Evolutionary conservation across 2,888 invertebrate species (phyloP).

Genomic region (Spisula subtruncata): DNA sequence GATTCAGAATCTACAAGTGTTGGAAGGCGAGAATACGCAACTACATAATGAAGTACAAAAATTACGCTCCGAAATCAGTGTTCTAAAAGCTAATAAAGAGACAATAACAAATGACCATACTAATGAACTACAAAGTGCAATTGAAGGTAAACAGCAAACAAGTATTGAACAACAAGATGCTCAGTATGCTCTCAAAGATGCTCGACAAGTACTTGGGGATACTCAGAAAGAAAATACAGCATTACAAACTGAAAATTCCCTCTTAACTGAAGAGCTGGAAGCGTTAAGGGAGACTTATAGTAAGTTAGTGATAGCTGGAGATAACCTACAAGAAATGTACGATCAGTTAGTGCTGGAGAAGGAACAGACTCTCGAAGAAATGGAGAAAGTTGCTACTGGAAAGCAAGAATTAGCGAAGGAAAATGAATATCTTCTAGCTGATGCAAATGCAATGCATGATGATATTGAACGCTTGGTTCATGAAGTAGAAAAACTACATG

Average conservation of each 20-base stretch:
- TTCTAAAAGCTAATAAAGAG: constrained; percentile 43
- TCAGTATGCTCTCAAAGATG: constrained; percentile 35
- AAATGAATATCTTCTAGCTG: constrained; percentile 81
- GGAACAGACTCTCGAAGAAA: constrained; percentile 75
- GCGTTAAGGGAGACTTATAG: constrained; percentile 78
- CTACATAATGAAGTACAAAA: constrained; percentile 66
- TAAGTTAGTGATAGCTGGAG: constrained; percentile 81
- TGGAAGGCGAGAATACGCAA: constrained; percentile 71
- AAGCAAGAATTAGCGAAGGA: constrained; percentile 80
- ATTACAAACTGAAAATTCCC: constrained; percentile 67
- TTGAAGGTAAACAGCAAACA: constrained; percentile 47
- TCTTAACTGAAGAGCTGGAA: constrained; percentile 77
- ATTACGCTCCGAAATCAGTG: constrained; percentile 60
- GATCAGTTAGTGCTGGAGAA: constrained; percentile 78
- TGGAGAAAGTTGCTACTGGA: constrained; percentile 72
- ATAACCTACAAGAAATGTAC: constrained; percentile 82
- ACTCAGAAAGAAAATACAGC: constrained; percentile 71
- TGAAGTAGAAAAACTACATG: constrained; percentile 83
- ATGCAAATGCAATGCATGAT: constrained; percentile 83
- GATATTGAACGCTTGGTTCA: constrained; percentile 82
- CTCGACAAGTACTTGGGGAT: constrained; percentile 51
- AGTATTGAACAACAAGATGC: constrained; percentile 52
- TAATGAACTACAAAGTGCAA: constrained; percentile 52
- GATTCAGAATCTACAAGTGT: constrained; percentile 58
- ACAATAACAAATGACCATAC: constrained; percentile 25